Evolutionary conservation across 2,113 vertebrate species (phyloP).

Genomic region (Pogona vitticeps): DNA sequence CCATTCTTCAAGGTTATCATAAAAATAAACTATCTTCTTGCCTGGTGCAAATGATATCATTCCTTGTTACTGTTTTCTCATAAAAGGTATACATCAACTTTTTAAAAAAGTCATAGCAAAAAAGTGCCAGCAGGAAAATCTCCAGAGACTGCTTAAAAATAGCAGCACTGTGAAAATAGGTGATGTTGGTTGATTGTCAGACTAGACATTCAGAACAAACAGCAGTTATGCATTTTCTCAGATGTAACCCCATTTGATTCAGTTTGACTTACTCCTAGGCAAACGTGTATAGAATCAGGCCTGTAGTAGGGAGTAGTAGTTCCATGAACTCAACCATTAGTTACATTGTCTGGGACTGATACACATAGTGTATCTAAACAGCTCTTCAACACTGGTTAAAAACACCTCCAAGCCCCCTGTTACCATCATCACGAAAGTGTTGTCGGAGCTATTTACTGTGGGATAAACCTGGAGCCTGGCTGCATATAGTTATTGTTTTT

Average conservation of each 20-base stretch:
- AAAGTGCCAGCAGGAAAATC: background rate
- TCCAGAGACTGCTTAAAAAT: background rate
- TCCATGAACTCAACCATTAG: no score
- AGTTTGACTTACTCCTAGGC: background rate
- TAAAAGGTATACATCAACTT: background rate
- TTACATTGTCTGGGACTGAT: no score
- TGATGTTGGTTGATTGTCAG: background rate
- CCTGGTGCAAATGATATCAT: background rate
- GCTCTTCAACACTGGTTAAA: no score
- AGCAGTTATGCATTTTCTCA: background rate
- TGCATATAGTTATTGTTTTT: no score
- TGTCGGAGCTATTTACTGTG: no score
- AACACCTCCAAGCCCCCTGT: no score
- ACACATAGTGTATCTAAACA: no score
- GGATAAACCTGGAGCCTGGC: no score
- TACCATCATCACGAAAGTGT: no score
- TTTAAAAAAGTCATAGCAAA: background rate
- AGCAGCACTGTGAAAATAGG: background rate
- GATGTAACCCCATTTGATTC: background rate
- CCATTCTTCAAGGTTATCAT: constrained; percentile 7
- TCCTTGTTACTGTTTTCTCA: background rate
- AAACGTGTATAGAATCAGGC: no score
- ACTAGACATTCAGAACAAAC: background rate
- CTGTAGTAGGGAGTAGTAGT: no score
- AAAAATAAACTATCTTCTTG: background rate